phyloP scores from a whole-genome alignment of 1,140 invertebrate genomes.

The Sinella curviseta region DNA sequence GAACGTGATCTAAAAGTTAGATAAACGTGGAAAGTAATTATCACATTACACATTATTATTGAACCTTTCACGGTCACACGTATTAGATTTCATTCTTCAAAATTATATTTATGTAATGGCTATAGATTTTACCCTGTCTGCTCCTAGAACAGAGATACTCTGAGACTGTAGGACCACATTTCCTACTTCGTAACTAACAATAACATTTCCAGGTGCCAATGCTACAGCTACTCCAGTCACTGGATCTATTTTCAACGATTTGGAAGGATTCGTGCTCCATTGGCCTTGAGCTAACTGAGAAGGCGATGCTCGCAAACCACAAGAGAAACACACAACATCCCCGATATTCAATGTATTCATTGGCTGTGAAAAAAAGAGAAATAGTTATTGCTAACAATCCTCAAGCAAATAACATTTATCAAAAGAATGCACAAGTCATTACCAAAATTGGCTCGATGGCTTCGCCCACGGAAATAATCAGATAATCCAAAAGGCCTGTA shows the following conservation, averaged over 20 bases:
- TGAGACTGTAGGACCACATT: slow-evolving; percentile 13
- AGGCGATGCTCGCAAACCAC: slow-evolving; percentile 30
- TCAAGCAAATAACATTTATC: neutral
- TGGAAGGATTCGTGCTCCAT: slow-evolving; percentile 33
- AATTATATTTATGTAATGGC: too few relatives aligned
- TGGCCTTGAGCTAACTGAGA: neutral
- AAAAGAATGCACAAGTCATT: slow-evolving; percentile 9
- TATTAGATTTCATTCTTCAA: too few relatives aligned
- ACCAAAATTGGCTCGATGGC: slow-evolving; percentile 36
- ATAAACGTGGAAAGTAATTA: too few relatives aligned
- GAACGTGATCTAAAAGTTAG: too few relatives aligned
- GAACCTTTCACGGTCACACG: too few relatives aligned
- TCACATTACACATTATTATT: too few relatives aligned
- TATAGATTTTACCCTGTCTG: too few relatives aligned
- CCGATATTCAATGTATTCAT: slow-evolving; percentile 34
- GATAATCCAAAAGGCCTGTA: slow-evolving; percentile 19
- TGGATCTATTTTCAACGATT: slow-evolving; percentile 30
- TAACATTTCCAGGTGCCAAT: slow-evolving; percentile 31
- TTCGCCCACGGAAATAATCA: slow-evolving; percentile 31
- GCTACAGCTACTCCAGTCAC: slow-evolving; percentile 37
- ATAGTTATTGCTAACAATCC: neutral
- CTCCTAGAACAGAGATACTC: slow-evolving; percentile 3
- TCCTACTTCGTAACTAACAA: slow-evolving; percentile 34
- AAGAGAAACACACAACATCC: slow-evolving; percentile 46
- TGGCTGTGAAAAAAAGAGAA: slow-evolving; percentile 4